Evolutionary conservation across 2,888 invertebrate genomes (phyloP), one percentile per base, ranked within the genome.

Genomic region (Apocheima hispidaria): DNA sequence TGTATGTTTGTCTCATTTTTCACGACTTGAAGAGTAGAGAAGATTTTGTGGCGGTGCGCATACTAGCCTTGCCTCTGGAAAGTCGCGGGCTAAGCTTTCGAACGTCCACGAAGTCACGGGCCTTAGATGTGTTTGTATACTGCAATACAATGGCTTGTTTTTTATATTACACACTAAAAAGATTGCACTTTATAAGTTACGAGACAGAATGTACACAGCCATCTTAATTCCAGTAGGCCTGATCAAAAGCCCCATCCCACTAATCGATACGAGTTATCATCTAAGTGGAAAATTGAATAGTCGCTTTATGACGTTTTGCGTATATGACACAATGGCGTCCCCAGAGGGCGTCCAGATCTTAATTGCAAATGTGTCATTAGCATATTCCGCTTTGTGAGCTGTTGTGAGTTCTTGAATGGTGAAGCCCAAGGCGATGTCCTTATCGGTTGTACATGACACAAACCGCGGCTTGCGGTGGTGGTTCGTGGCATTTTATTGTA

Each of bases 311-410:
- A 77, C 75, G 79, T 82, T 81, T 82, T 71, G 79, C 75, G 75
- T 73, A 73, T 78, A 77, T 77, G 80, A 86, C 83, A 91, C 91
- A 91, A 91, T 89, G 77, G 86, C 75, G 83, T 86, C 83, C 87
- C 87, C 77, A 73, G 88, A 87, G 88, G 90, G 90, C 81, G 89
- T 80, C 68, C 75, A 70, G 69, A 91, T 92, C 84, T 87, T 88
- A 91, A 91, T 91, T 92, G 92, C 90, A 90, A 91, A 92, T 91
- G 77, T 69, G 79, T 65, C 81, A 91, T 92, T 92, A 86, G 84
- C 90, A 91, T 92, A 89, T 82, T 83, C 81, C 50, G 87, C 90
- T 90, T 90, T 90, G 90, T 90, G 36, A 33, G 48, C 14, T 48
- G 48, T 48, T 48, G 48, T 21, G 79, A 82, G 82, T 84, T 82